Base-by-base conservation (phyloP, 2,113 vertebrate species). In the Hippocampus barbouri region DNA sequence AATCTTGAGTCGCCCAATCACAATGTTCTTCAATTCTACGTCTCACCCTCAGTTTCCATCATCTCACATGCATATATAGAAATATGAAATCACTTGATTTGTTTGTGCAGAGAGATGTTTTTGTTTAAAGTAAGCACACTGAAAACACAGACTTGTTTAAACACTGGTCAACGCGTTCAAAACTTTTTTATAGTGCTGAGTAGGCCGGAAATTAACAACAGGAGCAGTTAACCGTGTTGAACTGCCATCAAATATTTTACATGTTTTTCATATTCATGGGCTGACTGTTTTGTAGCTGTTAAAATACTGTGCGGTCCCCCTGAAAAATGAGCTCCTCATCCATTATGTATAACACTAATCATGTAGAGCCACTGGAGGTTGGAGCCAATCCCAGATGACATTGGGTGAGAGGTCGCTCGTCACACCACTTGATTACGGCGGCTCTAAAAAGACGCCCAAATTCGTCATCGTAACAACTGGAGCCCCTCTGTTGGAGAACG, bases 1-100 rank as follows among this genome's bases (percentile, higher is more conserved):
- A 85, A 89, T 83, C 81, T 61, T 34, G 61, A 80, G 85, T 82
- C 67, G 80, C 49, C 73, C 59, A 70, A 70, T 72, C 63, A 70
- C 40, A 12, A 75, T 62, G 65, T 60, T 78, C 77, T 87, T 78
- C 69, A 16, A 41, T 49, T 53, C 68, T 23, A 73, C 69, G 68
- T 54, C 74, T 66, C 60, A 56, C 68, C 45, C 69, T 73, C 53
- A 53, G 47, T 74, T 73, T 73, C 47, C 20, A 34, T 5, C 16
- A 66, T n/a, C 5, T 43, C 41, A 65, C 40, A 6, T 5, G 2
- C 60, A 12, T 5, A 69, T 63, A 25, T 62, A 41, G 23, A 14
- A 72, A 81, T 59, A 57, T 79, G 54, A 67, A 72, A 54, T 20
- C 45, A 78, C 41, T 11, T 16, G 27, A 75, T 73, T 18, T 23